Evolutionary conservation across 2,113 vertebrate species (phyloP).

Genomic region (Dissostichus mawsoni): DNA sequence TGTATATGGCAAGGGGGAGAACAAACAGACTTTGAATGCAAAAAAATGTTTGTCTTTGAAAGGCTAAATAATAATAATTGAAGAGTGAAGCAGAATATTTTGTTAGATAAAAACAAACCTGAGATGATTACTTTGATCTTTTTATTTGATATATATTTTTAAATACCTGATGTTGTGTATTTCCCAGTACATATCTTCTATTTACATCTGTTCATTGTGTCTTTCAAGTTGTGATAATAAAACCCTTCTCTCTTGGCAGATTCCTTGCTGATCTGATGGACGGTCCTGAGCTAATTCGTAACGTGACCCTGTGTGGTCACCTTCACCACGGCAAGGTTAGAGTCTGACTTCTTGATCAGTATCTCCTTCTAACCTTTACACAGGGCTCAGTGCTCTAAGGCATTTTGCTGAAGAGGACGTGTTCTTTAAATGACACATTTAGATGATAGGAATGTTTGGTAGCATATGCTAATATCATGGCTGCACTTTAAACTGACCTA

Average conservation of each 20-base stretch:
- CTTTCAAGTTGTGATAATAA: background rate
- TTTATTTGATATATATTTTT: no score
- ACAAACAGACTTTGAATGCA: no score
- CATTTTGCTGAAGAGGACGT: slow-evolving; percentile 19
- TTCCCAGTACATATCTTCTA: background rate
- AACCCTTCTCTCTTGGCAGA: slow-evolving; percentile 72
- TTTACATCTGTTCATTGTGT: background rate
- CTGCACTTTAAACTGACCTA: background rate
- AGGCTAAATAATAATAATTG: no score
- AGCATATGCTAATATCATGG: slow-evolving; percentile 14
- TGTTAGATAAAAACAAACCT: no score
- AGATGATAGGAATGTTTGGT: background rate
- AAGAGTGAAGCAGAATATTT: no score
- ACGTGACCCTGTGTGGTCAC: slow-evolving; percentile 97
- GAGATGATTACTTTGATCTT: no score
- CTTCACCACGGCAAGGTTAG: slow-evolving; percentile 97
- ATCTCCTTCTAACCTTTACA: background rate
- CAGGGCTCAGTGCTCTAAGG: background rate
- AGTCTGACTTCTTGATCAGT: background rate
- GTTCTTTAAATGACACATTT: slow-evolving; percentile 4
- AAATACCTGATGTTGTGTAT: background rate
- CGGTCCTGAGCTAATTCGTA: slow-evolving; percentile 95
- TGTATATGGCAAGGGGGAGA: no score
- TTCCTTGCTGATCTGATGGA: slow-evolving; percentile 99
- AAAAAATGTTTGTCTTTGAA: no score